phyloP scores from a whole-genome alignment of 2,888 invertebrate genomes.

The Entomobrya proxima region DNA sequence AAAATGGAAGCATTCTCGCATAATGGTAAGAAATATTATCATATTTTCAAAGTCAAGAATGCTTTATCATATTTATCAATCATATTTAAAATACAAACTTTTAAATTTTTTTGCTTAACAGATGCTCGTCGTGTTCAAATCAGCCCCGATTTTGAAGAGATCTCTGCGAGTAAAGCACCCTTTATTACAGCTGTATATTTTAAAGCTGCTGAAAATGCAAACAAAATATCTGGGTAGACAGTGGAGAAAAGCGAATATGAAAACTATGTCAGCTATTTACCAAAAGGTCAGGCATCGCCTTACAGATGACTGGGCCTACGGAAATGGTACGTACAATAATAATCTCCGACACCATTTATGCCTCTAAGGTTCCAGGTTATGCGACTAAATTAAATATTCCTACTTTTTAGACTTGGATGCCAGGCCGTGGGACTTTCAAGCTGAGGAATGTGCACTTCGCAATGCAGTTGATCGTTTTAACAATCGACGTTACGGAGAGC shows the following conservation, averaged over 20 bases:
- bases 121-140: conserved; percentile 99
- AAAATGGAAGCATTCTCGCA: conserved; percentile 99
- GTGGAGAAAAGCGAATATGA: conserved; percentile 99
- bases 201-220: conserved; percentile 99
- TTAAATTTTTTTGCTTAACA: conserved; percentile 71
- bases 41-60: background rate
- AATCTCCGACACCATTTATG: background rate
- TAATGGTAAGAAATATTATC: conserved; percentile 82
- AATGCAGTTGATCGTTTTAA: conserved; percentile 98
- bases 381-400: background rate
- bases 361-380: background rate
- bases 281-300: conserved; percentile 96
- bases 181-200: conserved; percentile 97
- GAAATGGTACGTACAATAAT: conserved; percentile 84
- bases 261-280: conserved; percentile 99
- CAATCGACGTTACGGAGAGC: conserved; percentile 88
- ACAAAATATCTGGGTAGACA: conserved; percentile 98
- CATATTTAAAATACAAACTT: background rate
- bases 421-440: conserved; percentile 97
- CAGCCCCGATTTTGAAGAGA: conserved; percentile 97
- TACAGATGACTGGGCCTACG: conserved; percentile 99
- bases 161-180: conserved; percentile 96
- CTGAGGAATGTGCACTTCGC: conserved; percentile 95
- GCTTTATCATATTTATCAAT: background rate
- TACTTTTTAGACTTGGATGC: conserved; percentile 88